Percentiles rank a stretch among this genome's conserved stretches.
Evolutionary conservation across 2,797 vertebrate species (phyloP).

Genomic region (Melopsittacus undulatus): DNA sequence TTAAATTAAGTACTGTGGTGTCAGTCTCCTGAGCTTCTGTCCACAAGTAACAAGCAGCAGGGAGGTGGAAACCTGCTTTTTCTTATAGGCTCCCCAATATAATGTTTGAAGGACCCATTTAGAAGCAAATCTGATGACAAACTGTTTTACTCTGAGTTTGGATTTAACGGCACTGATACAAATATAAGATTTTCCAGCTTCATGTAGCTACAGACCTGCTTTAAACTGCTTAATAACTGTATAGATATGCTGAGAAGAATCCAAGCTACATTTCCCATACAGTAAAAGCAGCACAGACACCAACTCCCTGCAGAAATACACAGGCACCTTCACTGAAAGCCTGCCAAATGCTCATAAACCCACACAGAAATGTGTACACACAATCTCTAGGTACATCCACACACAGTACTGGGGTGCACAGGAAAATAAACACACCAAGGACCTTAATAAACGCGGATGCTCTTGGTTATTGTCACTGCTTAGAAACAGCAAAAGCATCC

Average conservation of each 20-base stretch:
- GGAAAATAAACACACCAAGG: not conserved
- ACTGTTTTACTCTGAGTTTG: not conserved
- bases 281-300: not conserved
- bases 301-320: not conserved
- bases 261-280: not conserved
- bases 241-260: not conserved
- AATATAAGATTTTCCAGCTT: not conserved
- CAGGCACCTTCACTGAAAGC: not conserved
- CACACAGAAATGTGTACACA: not conserved
- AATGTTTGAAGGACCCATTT: not conserved
- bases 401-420: not conserved
- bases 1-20: not conserved
- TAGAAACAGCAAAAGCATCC: not conserved
- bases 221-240: not conserved
- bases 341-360: rapidly evolving
- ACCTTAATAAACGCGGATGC: not conserved
- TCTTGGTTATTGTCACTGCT: not conserved
- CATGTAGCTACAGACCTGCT: not conserved
- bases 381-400: not conserved
- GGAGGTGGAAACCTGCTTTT: not conserved
- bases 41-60: not conserved
- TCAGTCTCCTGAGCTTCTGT: not conserved
- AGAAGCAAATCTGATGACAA: not conserved
- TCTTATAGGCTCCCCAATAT: not conserved
- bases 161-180: not conserved